Evolutionary conservation across 2,113 vertebrate species (phyloP), one percentile per base, ranked within the genome.

Genomic region (Poecilia latipinna): DNA sequence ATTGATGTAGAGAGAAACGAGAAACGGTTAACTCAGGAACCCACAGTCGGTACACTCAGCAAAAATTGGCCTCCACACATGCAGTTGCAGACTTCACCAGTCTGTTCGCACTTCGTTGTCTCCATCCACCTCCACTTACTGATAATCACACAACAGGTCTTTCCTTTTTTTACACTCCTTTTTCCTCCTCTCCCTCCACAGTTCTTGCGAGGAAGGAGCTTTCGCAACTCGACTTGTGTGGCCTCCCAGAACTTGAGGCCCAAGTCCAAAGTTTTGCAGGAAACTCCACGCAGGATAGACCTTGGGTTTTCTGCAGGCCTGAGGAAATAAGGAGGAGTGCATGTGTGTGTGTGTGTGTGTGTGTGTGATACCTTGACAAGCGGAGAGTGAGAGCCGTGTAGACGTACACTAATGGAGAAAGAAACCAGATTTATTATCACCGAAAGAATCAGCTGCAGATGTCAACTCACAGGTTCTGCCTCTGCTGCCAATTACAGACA

Each of bases 351-450:
- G 78, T 75, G 78, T 67, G 79, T 76, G 84, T 44, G 78, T 75
- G 78, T 71, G 79, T 79, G 84, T 75, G 67, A 82, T 54, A 79
- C 61, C 75, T 19, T 70, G 74, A 83, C 48, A 72, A 72, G 82
- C 71, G 67, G 67, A 80, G 83, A 88, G 77, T n/a, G 74, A 92
- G 90, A 90, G 84, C 82, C 61, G 75, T 79, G 79, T 93, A 89
- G 91, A 93, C 90, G 88, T 88, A 86, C 86, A 94, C 90, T 90
- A 94, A 88, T 82, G 42, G 83, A 92, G 93, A 93, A 88, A 93
- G 89, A 93, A 94, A 94, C 85, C 94, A 96, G 95, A 97, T 97
- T 96, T 96, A 97, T 96, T 96, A 93, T 94, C 95, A 91, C 93
- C 84, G 86, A 95, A 93, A 42, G 70, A 96, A 97, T 94, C 93